Base-by-base conservation (phyloP, 2,113 vertebrate species). In the Donacobius atricapilla region DNA sequence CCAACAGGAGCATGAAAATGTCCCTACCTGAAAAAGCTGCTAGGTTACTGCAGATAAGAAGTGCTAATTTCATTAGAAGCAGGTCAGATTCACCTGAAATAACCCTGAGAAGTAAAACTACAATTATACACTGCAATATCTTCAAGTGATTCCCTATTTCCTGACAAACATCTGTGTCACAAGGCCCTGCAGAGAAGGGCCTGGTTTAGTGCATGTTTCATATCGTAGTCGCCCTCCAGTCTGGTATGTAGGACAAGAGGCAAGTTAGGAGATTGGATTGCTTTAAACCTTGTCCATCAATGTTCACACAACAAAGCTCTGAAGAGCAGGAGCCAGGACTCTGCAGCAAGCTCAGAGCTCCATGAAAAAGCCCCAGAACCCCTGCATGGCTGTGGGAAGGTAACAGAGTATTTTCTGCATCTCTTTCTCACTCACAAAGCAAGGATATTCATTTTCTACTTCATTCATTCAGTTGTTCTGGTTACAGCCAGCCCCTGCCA, bases 71-170 rank as follows among this genome's bases (percentile, higher is more conserved):
- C 85, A 94, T 91, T 63, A 90, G 85, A 97, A 97, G 79, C 92
- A 94, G 94, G 94, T 96, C 95, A 92, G 71, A 77, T 44, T 95
- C 79, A 97, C 95, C 96, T 86, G 85, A 91, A 90, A 90, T 88
- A 95, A 93, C 95, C 94, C 84, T n/a, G 17, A 23, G 35, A 78
- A 88, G 47, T 54, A 79, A 92, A 93, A 56, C 27, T 30, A 85
- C 94, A 89, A 61, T 91, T 88, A 88, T 11, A 57, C 31, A 25
- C 85, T 30, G 57, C 0, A 2, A 70, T 16, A 90, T 57, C 79
- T 77, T 42, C 70, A 65, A 77, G 72, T 76, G 53, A 71, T 57
- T 80, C 33, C 13, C 1, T 47, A 54, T 88, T 86, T 90, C 71
- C 58, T 42, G 45, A 18, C 9, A 85, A 93, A 87, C 65, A 82